Evolutionary conservation across 2,888 invertebrate species (phyloP).

Genomic region (Lasioglossum vierecki): DNA sequence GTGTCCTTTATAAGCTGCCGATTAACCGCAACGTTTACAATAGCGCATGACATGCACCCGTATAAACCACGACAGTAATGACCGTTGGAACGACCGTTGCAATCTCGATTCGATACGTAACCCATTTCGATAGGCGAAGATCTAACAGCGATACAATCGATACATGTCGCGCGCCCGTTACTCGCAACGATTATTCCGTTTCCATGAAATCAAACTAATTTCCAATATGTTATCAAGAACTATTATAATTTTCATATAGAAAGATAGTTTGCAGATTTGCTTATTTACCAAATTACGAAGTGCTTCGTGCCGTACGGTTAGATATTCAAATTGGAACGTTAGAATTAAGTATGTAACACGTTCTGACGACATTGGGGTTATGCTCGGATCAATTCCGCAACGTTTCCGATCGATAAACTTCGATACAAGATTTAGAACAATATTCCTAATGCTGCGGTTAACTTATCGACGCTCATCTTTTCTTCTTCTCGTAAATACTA

Average conservation of each 20-base stretch:
- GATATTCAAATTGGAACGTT: conserved; percentile 4
- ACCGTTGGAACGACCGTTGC: conserved; percentile 5
- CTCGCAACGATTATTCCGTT: not conserved
- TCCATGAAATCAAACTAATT: not conserved
- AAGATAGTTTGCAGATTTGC: not conserved
- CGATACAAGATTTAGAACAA: not conserved
- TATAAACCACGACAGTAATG: not conserved
- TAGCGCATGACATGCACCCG: not conserved
- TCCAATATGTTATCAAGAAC: not conserved
- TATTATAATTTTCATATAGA: not conserved
- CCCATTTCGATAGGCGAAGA: conserved; percentile 2
- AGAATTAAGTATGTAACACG: not conserved
- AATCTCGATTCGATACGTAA: conserved; percentile 4
- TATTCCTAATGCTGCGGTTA: not conserved
- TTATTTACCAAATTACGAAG: not conserved
- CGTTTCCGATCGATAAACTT: conserved; percentile 27
- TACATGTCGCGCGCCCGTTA: not conserved
- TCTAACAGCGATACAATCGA: conserved; percentile 7
- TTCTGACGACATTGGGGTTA: not conserved
- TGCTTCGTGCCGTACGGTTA: conserved; percentile 5
- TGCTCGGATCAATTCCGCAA: conserved; percentile 1
- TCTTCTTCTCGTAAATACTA: not conserved
- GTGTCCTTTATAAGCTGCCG: not conserved
- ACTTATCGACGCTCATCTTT: not conserved
- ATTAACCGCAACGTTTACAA: not conserved